A percentile compares a stretch with the other conserved stretches of the same genome.
phyloP scores from a whole-genome alignment of 2,797 vertebrate genomes.

The Balearica regulorum region DNA sequence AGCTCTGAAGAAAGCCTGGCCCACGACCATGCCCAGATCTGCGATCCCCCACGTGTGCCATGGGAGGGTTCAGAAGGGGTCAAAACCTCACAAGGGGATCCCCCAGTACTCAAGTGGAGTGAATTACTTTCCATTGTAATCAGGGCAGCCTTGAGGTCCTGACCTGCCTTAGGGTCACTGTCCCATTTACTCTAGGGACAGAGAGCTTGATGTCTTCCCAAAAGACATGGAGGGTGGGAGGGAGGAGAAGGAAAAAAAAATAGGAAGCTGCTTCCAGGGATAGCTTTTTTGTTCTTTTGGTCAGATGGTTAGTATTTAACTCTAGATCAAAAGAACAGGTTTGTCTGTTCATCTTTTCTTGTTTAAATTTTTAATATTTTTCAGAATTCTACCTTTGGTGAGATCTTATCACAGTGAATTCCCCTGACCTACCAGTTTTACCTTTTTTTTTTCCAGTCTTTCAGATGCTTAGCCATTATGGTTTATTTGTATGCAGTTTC shows the following conservation, averaged over 20 bases:
- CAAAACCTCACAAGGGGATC: neutral
- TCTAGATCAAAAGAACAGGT: neutral
- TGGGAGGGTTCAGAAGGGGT: fast-evolving
- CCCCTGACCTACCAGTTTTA: neutral
- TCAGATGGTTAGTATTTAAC: neutral
- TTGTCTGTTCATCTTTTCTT: neutral
- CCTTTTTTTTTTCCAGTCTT: neutral
- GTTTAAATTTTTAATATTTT: neutral
- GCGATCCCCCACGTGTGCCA: fast-evolving
- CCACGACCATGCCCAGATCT: neutral
- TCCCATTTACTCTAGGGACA: neutral
- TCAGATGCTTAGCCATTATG: neutral
- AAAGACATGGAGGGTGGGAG: neutral
- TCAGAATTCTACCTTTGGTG: neutral
- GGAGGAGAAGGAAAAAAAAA: neutral
- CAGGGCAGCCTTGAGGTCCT: neutral
- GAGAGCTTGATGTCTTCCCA: neutral
- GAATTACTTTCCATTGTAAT: neutral
- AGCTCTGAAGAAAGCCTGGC: neutral
- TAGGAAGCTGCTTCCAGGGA: neutral
- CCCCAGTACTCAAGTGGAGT: neutral
- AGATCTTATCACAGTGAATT: neutral
- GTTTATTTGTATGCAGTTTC: neutral
- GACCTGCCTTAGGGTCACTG: neutral
- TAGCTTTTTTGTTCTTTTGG: neutral